Base-by-base conservation (phyloP, 2,797 vertebrate genomes). In the Pogonophryne albipinna region DNA sequence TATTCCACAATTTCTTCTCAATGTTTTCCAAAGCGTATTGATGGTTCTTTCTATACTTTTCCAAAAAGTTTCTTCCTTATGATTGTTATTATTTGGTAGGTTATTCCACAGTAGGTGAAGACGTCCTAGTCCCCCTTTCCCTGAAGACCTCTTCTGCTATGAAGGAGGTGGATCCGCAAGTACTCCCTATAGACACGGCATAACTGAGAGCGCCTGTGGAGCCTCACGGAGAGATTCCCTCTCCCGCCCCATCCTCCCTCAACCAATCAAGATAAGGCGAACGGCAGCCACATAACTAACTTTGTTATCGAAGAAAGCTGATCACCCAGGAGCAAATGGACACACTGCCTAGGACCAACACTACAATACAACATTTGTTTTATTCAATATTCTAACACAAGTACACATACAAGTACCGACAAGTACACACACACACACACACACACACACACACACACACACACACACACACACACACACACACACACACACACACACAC, bases 231-330 rank as follows among this genome's bases (percentile, higher is more conserved):
- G 89, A 80, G 79, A 88, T 76, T 55, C 83, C 89, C 86, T 86
- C 83, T 89, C 87, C 89, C 82, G 84, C 89, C 84, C 85, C 49
- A 66, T 87, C 86, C 85, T 91, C 79, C 85, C 75, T 77, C 58
- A 80, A 89, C 94, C 92, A 95, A 95, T 95, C 91, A 90, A 90
- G 91, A 93, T 88, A 90, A 90, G 85, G 69, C 68, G 75, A 74
- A 76, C 87, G 78, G 62, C 15, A 38, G 71, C 76, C 46, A 50
- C 82, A 81, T 70, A 80, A 84, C 63, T 85, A 78, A 91, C 85
- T 89, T 80, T 60, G 79, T 74, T 80, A 76, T 77, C 63, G 41
- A 56, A 79, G 53, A 80, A 81, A 87, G 83, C 31, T 67, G 63
- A 81, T 80, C 47, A 66, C 58, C 63, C 27, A 52, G 50, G 27